Evolutionary conservation across 2,113 vertebrate species (phyloP).

Genomic region (Collichthys lucidus): DNA sequence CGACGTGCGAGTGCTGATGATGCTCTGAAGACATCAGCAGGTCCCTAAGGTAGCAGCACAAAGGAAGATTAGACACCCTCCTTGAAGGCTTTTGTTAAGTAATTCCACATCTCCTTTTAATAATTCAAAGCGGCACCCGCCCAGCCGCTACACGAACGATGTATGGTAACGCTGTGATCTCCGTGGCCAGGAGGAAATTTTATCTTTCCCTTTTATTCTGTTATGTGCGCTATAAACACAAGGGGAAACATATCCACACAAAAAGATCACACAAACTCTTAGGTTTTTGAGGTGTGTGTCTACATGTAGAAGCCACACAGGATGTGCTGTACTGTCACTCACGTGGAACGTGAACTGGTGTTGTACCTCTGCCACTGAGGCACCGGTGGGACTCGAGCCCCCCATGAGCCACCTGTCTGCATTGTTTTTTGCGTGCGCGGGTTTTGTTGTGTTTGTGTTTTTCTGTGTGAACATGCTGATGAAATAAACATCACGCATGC

Average conservation of each 20-base stretch:
- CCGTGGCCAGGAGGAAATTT: slow-evolving; percentile 55
- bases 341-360: slow-evolving; percentile 68
- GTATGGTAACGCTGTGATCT: slow-evolving; percentile 59
- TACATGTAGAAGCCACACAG: slow-evolving; percentile 7
- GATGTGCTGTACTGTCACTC: slow-evolving; percentile 66
- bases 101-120: slow-evolving; percentile 78
- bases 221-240: slow-evolving; percentile 55
- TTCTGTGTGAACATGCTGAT: slow-evolving; percentile 55
- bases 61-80: slow-evolving; percentile 77
- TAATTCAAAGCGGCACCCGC: slow-evolving; percentile 75
- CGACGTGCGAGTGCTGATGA: slow-evolving; percentile 47
- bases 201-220: slow-evolving; percentile 40
- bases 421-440: background rate
- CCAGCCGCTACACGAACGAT: slow-evolving; percentile 55
- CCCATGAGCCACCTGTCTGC: slow-evolving; percentile 69
- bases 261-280: slow-evolving; percentile 34
- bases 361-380: slow-evolving; percentile 63
- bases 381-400: slow-evolving; percentile 57
- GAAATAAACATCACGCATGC: slow-evolving; percentile 76
- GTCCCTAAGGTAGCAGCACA: slow-evolving; percentile 72
- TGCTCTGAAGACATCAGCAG: slow-evolving; percentile 67
- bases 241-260: slow-evolving; percentile 34
- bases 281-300: slow-evolving; percentile 3
- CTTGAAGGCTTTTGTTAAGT: slow-evolving; percentile 78
- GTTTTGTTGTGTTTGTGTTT: slow-evolving; percentile 39